Percentiles rank a stretch among this genome's conserved stretches.
Evolutionary conservation across 2,888 invertebrate species (phyloP).

Genomic region (Sycophila texana): DNA sequence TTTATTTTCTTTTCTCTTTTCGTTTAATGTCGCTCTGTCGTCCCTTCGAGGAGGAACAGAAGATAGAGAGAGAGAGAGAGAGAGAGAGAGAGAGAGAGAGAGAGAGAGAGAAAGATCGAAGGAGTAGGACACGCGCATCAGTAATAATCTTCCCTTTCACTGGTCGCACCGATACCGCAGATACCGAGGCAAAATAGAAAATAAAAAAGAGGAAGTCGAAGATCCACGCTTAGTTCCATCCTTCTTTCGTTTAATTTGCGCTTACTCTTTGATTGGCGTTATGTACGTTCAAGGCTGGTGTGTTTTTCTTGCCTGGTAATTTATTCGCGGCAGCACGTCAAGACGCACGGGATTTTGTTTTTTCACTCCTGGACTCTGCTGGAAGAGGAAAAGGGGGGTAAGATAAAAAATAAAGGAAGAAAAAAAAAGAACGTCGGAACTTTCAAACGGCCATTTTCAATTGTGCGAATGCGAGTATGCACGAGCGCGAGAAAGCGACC

Average conservation of each 20-base stretch:
- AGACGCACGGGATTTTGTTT: slow-evolving; percentile 23
- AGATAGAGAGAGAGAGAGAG: background rate
- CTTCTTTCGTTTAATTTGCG: slow-evolving; percentile 52
- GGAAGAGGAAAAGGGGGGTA: slow-evolving; percentile 3
- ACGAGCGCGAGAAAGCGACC: slow-evolving; percentile 12
- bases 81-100: background rate
- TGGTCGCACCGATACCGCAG: no score
- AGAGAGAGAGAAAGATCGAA: background rate
- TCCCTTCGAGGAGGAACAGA: background rate
- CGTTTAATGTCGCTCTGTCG: slow-evolving; percentile 27
- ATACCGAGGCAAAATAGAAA: slow-evolving; percentile 13
- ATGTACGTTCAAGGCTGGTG: slow-evolving; percentile 53
- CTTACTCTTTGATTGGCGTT: slow-evolving; percentile 53
- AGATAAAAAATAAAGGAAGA: background rate
- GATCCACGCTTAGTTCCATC: slow-evolving; percentile 53
- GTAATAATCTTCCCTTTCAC: background rate
- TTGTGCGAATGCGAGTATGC: slow-evolving; percentile 24
- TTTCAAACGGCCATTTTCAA: slow-evolving; percentile 49
- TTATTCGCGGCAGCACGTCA: slow-evolving; percentile 45
- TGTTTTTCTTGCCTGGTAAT: slow-evolving; percentile 55
- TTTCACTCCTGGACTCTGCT: slow-evolving; percentile 28
- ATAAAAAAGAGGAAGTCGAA: slow-evolving; percentile 25
- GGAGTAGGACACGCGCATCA: slow-evolving; percentile 3
- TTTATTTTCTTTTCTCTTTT: slow-evolving; percentile 48
- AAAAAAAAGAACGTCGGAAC: slow-evolving; percentile 40